Evolutionary conservation across 2,113 vertebrate genomes (phyloP), one percentile per base, ranked within the genome.

Genomic region (Larimichthys crocea): DNA sequence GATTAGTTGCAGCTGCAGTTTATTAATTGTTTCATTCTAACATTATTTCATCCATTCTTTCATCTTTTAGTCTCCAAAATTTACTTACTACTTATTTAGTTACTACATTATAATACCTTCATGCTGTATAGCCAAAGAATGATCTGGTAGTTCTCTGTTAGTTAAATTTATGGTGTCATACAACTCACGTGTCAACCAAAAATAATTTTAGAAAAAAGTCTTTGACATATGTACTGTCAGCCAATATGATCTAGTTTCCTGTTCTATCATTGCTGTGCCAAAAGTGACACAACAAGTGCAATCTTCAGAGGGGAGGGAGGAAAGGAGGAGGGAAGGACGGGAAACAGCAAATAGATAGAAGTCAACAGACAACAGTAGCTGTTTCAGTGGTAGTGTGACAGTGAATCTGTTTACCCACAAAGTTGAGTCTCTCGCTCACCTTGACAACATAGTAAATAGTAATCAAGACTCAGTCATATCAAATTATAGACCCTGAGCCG

Each of bases 401-500:
- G 79, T 53, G 70, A 87, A 76, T 87, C 80, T 84, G 84, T 87
- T 90, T 87, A 83, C 71, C 66, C 64, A 78, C 87, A 83, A 59
- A 75, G 76, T 56, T 66, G 80, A 82, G 83, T 62, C 85, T 80
- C 80, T 84, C 65, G 20, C 74, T 87, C 85, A 89, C 84, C 76
- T 86, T 74, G 86, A 87, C 84, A 87, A 82, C 80, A 75, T 68
- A 71, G 86, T 91, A 89, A 93, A 91, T 83, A 86, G 74, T 67
- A 88, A 90, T 92, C 85, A 91, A 74, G 78, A 62, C n/a, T 55
- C 71, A 79, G 86, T 85, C 73, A 81, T 88, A 73, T 84, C 83
- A 89, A 86, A 89, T 92, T 83, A 93, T 48, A 82, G 71, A 74
- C 70, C 60, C 77, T n/a, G 69, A 67, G 83, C 57, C 2, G 46